Base-by-base conservation (phyloP, 2,113 vertebrate genomes). In the Calonectris borealis region DNA sequence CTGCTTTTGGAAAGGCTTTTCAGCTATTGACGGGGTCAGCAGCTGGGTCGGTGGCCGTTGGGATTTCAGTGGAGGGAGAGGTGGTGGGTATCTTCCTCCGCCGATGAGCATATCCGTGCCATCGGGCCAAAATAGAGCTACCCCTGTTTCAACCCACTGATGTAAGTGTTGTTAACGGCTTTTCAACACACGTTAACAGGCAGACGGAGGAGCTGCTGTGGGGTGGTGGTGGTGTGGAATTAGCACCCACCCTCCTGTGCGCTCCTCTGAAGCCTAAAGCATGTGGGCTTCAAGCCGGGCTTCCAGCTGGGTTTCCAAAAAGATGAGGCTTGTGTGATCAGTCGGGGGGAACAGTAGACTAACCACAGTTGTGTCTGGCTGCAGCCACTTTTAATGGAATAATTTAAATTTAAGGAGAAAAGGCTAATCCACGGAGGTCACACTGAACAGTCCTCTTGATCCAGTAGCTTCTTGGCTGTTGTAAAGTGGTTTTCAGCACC, bases 1-100 rank as follows among this genome's bases (percentile, higher is more conserved):
- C 81, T 17, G 21, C 87, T 78, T 97, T 90, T 90, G 95, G 95
- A 92, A 97, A 75, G 72, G 84, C 94, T 92, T 97, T 94, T 95
- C 88, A 97, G 84, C 77, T 90, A 54, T 70, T 69, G 65, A 80
- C 1, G 2, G 76, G 86, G 62, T 93, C 81, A 89, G 70, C 73
- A 96, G 44, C 82, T 90, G 69, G 70, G 91, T 58, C 94, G 2
- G 55, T 83, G 60, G 64, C 88, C 20, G 0, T 4, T 78, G 73
- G 83, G 72, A 94, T 95, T 91, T 70, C 77, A 55, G 21, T 16
- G 22, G 57, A 94, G 71, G 65, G 78, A 93, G 34, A 73, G 32
- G 44, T 72, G 55, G 13, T 68, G 60, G 48, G 55, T 77, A 76
- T 76, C 87, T 19, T 80, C 82, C 31, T 83, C 66, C 62, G 46